These are phyloP conservation scores for Caenorhabditis virilis DNA, from an alignment of 2,888 invertebrate genomes.

Conservation along the genomic window DNA sequence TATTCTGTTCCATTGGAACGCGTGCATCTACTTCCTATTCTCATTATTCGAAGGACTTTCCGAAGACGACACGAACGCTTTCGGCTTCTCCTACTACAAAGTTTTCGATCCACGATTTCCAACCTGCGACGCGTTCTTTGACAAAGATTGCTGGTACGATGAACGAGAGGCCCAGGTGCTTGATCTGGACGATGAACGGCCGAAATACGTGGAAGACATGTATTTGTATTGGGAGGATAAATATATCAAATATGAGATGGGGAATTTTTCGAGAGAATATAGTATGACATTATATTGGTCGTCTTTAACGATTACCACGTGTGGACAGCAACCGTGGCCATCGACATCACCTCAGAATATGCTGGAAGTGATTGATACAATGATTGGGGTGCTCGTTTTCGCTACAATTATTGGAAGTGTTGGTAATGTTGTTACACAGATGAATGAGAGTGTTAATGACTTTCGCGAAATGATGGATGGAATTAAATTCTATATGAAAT, in stretches of 20 bases:
- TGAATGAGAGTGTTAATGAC: conserved; percentile 58
- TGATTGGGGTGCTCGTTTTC: conserved; percentile 64
- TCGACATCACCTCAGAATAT: conserved; percentile 59
- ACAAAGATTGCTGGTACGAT: conserved; percentile 29
- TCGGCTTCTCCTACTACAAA: conserved; percentile 58
- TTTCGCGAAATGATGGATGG: conserved; percentile 63
- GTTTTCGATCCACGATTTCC: conserved; percentile 61
- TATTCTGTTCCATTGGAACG: conserved; percentile 60
- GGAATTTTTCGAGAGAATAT: conserved; percentile 65
- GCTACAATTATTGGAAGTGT: conserved; percentile 66
- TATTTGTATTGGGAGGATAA: conserved; percentile 45
- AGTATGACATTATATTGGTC: conserved; percentile 66
- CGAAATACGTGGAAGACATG: conserved; percentile 36
- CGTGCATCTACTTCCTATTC: conserved; percentile 64
- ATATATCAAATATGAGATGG: conserved; percentile 35
- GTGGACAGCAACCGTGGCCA: conserved; percentile 66
- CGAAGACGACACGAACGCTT: conserved; percentile 54
- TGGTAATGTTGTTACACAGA: conserved; percentile 61
- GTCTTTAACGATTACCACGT: conserved; percentile 64
- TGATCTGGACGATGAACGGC: conserved; percentile 44
- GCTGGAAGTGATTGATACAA: conserved; percentile 63
- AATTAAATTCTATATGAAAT: conserved; percentile 65
- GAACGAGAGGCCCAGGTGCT: conserved; percentile 19
- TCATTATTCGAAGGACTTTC: conserved; percentile 56
- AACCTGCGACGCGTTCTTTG: conserved; percentile 37